These are phyloP conservation scores for Nezara viridula DNA, from an alignment of 2,888 invertebrate species.

Conservation along the genomic window DNA sequence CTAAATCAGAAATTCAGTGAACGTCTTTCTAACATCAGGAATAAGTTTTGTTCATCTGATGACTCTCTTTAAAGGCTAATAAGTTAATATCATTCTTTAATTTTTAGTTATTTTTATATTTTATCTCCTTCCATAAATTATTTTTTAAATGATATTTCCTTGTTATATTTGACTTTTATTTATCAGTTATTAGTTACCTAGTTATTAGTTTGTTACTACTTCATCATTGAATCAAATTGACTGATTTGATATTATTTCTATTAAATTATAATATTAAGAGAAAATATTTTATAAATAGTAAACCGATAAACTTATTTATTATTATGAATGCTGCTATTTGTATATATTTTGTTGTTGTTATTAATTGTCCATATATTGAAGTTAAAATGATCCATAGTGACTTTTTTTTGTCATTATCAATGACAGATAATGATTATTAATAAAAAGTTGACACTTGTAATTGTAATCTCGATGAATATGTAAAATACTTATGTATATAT, in stretches of 20 bases:
- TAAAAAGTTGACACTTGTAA: not conserved
- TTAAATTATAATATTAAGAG: not conserved
- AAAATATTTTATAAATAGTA: not conserved
- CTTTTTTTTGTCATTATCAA: not conserved
- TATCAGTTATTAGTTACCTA: not conserved
- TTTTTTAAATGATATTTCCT: not conserved
- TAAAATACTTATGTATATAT: not conserved
- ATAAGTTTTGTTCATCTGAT: constrained; percentile 43
- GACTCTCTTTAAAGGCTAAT: not conserved
- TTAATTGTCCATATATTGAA: not conserved
- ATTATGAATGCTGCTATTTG: not conserved
- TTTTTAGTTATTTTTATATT: not conserved
- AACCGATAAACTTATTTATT: not conserved
- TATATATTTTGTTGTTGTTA: not conserved
- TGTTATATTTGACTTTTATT: not conserved
- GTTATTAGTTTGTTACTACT: not conserved
- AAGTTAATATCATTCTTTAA: not conserved
- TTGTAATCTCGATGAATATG: not conserved
- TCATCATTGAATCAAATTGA: not conserved
- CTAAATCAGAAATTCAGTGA: constrained; percentile 37
- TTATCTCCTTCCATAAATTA: not conserved
- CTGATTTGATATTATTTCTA: not conserved
- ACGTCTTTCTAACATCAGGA: constrained; percentile 36
- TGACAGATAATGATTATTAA: not conserved
- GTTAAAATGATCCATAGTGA: not conserved